Evolutionary conservation across 2,888 invertebrate genomes (phyloP).

Genomic region (Odiellus spinosus): DNA sequence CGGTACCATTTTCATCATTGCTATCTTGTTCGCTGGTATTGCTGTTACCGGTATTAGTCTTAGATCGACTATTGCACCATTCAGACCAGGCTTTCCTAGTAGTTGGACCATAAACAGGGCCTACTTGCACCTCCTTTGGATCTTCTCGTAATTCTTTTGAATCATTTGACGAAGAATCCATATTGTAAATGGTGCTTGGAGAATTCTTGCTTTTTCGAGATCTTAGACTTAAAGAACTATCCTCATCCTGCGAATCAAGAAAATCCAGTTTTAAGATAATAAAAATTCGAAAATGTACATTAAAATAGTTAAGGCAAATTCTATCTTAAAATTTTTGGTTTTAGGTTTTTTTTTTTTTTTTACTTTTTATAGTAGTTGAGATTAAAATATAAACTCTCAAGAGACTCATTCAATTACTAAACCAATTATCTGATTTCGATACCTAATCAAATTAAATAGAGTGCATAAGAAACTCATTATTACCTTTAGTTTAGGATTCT

Average conservation of each 20-base stretch:
- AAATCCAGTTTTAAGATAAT: no score
- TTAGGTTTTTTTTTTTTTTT: no score
- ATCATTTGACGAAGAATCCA: conserved; percentile 21
- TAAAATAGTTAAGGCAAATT: no score
- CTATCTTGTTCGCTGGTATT: conserved; percentile 15
- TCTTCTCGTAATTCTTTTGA: conserved; percentile 14
- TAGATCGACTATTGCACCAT: conserved; percentile 35
- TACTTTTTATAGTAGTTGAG: no score
- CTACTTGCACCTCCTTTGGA: conserved; percentile 22
- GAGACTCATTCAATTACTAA: no score
- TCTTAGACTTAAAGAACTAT: conserved; percentile 12
- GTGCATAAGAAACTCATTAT: conserved; percentile 14
- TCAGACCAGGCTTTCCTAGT: conserved; percentile 60
- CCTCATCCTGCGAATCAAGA: conserved; percentile 21
- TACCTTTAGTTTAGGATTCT: conserved; percentile 55
- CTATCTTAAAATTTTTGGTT: no score
- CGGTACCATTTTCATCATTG: conserved; percentile 17
- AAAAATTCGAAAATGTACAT: no score
- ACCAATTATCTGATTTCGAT: no score
- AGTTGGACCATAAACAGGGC: conserved; percentile 44
- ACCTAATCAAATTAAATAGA: no score
- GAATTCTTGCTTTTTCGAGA: conserved; percentile 13
- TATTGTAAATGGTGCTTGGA: conserved; percentile 13
- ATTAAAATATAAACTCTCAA: no score
- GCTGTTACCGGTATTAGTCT: conserved; percentile 5